Evolutionary conservation across 2,888 invertebrate genomes (phyloP).

Genomic region (Drosophila greeni): DNA sequence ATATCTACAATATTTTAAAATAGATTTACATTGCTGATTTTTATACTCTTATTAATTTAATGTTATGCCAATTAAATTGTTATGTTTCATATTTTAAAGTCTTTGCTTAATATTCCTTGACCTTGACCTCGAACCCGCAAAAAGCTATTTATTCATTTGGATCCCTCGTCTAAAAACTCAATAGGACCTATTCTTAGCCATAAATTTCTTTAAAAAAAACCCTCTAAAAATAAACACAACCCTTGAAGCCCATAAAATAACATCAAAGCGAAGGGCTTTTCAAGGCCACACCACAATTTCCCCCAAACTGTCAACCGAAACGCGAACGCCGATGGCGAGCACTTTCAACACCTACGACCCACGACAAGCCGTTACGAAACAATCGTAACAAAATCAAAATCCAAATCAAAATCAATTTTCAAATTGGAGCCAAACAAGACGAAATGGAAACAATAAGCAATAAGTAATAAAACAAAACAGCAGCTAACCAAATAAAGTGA

Average conservation of each 20-base stretch:
- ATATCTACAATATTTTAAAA: too few species aligned
- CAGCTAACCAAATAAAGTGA: constrained; percentile 64
- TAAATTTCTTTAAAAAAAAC: background rate
- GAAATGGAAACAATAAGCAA: constrained; percentile 31
- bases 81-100: too few species aligned
- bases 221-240: constrained; percentile 18
- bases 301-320: constrained; percentile 61
- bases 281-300: constrained; percentile 50
- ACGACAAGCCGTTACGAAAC: constrained; percentile 65
- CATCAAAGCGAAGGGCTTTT: constrained; percentile 34
- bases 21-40: too few species aligned
- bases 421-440: constrained; percentile 59
- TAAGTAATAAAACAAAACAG: constrained; percentile 44
- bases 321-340: constrained; percentile 20
- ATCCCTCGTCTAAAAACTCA: background rate
- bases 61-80: too few species aligned
- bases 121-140: background rate
- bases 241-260: constrained; percentile 11
- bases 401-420: constrained; percentile 48
- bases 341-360: constrained; percentile 68
- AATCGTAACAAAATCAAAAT: constrained; percentile 48
- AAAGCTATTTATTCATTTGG: background rate
- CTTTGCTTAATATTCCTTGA: background rate
- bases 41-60: too few species aligned
- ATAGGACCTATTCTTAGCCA: constrained; percentile 12